Conservation (phyloP, 2,113 vertebrate genomes). For the Synchiropus splendidus region DNA sequence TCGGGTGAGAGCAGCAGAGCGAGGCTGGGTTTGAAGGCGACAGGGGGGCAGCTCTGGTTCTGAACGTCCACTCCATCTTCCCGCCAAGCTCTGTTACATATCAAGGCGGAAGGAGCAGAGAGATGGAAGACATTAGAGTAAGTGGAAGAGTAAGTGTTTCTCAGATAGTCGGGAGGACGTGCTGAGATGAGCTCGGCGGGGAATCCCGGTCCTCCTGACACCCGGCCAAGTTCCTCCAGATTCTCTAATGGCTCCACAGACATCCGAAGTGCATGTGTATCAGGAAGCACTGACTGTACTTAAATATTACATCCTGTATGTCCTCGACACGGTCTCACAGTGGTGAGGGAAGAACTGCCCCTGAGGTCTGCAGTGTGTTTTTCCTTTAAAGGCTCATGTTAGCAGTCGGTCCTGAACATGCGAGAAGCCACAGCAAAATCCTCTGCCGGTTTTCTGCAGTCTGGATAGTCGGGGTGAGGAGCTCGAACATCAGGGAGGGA, state of each 20-base stretch:
- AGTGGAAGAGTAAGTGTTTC: slow-evolving; percentile 49
- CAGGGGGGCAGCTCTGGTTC: slow-evolving; percentile 43
- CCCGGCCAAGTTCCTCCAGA: slow-evolving; percentile 38
- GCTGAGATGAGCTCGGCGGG: slow-evolving; percentile 44
- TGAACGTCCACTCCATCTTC: slow-evolving; percentile 36
- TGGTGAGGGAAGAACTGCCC: too few relatives aligned
- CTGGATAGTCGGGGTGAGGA: too few relatives aligned
- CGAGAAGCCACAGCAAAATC: too few relatives aligned
- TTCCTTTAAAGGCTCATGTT: too few relatives aligned
- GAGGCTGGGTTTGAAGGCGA: slow-evolving; percentile 39
- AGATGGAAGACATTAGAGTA: slow-evolving; percentile 31
- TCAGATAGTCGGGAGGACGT: slow-evolving; percentile 43
- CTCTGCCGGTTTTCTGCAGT: too few relatives aligned
- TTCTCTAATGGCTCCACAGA: slow-evolving; percentile 43
- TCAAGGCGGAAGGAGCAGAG: slow-evolving; percentile 26
- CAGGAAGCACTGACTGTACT: too few relatives aligned
- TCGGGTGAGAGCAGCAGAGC: slow-evolving; percentile 12
- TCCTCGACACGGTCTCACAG: too few relatives aligned
- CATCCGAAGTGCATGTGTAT: slow-evolving; percentile 2
- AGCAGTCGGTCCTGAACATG: too few relatives aligned
- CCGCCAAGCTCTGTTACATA: slow-evolving; percentile 48
- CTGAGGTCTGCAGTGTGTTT: too few relatives aligned
- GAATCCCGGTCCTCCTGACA: slow-evolving; percentile 37
- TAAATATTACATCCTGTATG: too few relatives aligned
- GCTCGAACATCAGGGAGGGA: too few relatives aligned